Base-by-base conservation (phyloP, 2,888 invertebrate genomes). In the Erebia palarica region DNA sequence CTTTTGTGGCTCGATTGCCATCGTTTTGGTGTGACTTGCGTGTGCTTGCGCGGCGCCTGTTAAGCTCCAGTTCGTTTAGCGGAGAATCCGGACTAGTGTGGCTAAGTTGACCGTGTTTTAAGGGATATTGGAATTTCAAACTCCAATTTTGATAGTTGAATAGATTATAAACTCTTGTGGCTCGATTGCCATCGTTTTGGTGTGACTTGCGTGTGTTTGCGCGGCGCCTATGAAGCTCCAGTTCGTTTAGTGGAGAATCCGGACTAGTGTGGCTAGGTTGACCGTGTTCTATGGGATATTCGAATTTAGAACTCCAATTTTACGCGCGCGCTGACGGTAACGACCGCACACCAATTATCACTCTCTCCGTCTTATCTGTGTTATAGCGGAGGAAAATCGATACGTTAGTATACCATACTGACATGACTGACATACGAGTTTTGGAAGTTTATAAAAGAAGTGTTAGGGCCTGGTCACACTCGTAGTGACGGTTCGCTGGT, bases 191-290 rank as follows among this genome's bases (percentile, higher is more conserved):
- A 90, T 88, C 86, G 88, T 85, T 89, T 84, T 89, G 89, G 88
- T 86, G 89, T 87, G 85, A 80, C 75, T 58, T 2, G 10, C 44
- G 7, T 78, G 87, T 85, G 85, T 84, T 86, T 84, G 87, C 86
- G 84, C 88, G 89, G 91, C 92, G 92, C 91, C 90, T 92, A 92
- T 92, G 90, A 87, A 89, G 92, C 91, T 93, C 92, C 89, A 92
- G 88, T 93, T 92, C 86, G 86, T 86, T 86, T 85, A 85, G 88
- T 86, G 85, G 87, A 89, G 88, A 89, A 86, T 83, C 85, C 21
- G 16, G n/a, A 21, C 13, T 59, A 68, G 49, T 51, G 18, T 60
- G 36, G 51, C 60, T 60, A 68, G 14, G 7, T n/a, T 64, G 3
- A 49, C 27, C 9, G 49, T 21, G 3, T 27, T 53, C 14, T 10